Evolutionary conservation across 2,797 vertebrate genomes (phyloP).

Genomic region (Urosaurus nigricauda): DNA sequence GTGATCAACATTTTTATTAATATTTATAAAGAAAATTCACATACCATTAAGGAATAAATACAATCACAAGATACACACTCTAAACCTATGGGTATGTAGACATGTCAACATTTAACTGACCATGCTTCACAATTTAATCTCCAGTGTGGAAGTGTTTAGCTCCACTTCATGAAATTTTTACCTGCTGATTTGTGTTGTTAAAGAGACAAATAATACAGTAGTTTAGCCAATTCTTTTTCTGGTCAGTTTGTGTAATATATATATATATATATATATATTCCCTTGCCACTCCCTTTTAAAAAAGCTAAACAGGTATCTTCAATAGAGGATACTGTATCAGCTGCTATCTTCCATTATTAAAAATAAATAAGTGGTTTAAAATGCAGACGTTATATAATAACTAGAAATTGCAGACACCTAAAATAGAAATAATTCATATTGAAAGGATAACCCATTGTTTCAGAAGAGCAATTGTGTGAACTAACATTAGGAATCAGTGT

Average conservation of each 20-base stretch:
- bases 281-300: not conserved
- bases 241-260: not conserved
- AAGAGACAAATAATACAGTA: not conserved
- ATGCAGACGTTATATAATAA: conserved; percentile 22
- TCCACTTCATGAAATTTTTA: not conserved
- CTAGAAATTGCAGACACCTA: not conserved
- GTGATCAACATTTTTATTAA: conserved; percentile 50
- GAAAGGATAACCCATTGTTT: not conserved
- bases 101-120: not conserved
- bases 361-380: conserved; percentile 20
- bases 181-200: conserved; percentile 1
- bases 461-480: not conserved
- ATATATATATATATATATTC: not conserved
- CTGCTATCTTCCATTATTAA: not conserved
- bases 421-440: conserved; percentile 8
- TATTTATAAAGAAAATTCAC: not conserved
- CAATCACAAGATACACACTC: not conserved
- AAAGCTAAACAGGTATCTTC: conserved; percentile 1
- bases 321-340: conserved; percentile 13
- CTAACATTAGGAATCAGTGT: not conserved
- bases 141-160: not conserved
- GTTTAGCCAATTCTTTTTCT: not conserved
- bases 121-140: not conserved
- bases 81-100: not conserved
- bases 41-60: not conserved